A percentile compares a stretch with the other conserved stretches of the same genome.
phyloP scores from a whole-genome alignment of 1,140 invertebrate genomes.

The Drosophila nebulosa region DNA sequence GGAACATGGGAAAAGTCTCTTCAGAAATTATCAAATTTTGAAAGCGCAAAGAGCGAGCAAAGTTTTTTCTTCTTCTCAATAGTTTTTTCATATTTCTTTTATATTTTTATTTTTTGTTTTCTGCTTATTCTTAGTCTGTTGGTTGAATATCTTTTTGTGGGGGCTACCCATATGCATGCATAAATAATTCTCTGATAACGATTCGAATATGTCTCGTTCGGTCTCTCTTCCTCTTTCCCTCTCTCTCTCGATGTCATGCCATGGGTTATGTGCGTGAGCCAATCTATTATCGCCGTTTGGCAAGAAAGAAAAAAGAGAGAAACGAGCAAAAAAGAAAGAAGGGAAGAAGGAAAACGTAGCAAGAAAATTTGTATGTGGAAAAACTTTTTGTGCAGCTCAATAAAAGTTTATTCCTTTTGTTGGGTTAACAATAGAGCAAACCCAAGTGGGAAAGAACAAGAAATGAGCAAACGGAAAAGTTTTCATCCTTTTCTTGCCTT shows the following conservation, averaged over 20 bases:
- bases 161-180: conserved; percentile 58
- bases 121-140: not conserved
- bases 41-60: conserved; percentile 13
- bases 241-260: conserved; percentile 9
- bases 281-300: conserved; percentile 66
- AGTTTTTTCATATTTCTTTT: conserved; percentile 31
- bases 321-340: not conserved
- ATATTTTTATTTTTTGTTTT: conserved; percentile 38
- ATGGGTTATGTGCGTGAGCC: conserved; percentile 30
- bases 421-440: conserved; percentile 59
- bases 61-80: not conserved
- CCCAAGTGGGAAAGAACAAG: conserved; percentile 40
- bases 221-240: too few species aligned
- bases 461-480: conserved; percentile 45
- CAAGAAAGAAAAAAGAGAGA: conserved; percentile 22
- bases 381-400: conserved; percentile 63
- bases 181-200: conserved; percentile 74
- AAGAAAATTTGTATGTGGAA: conserved; percentile 77
- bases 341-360: conserved; percentile 29
- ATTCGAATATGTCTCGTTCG: conserved; percentile 47
- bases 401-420: conserved; percentile 72
- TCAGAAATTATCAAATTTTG: conserved; percentile 73
- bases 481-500: conserved; percentile 25
- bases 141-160: not conserved
- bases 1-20: conserved; percentile 35